Evolutionary conservation across 1,140 invertebrate genomes (phyloP).

Genomic region (Tetragonula clypearis): DNA sequence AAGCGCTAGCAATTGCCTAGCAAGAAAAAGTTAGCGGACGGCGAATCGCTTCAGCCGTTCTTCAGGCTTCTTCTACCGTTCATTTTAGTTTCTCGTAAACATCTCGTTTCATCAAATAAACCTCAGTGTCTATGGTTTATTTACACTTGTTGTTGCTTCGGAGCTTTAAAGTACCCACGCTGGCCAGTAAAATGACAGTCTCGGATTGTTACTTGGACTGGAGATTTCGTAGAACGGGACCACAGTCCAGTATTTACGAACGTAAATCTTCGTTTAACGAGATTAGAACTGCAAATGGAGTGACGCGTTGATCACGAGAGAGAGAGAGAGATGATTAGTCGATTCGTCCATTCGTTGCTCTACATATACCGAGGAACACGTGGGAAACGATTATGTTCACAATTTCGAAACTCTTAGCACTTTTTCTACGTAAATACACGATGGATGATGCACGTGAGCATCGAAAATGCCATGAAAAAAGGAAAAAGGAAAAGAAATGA

Average conservation of each 20-base stretch:
- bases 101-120: conserved; percentile 45
- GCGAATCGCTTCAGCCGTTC: background rate
- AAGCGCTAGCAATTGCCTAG: background rate
- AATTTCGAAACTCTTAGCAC: no score
- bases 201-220: conserved; percentile 61
- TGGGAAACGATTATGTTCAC: background rate
- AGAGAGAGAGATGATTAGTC: conserved; percentile 30
- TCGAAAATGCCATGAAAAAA: no score
- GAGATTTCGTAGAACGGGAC: conserved; percentile 62
- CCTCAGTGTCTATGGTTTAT: conserved; percentile 65
- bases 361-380: conserved; percentile 26
- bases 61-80: conserved; percentile 21
- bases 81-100: conserved; percentile 27
- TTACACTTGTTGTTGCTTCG: conserved; percentile 58
- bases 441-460: no score
- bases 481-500: no score
- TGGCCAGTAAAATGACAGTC: conserved; percentile 72
- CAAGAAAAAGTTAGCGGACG: background rate
- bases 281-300: conserved; percentile 46
- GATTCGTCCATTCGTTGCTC: conserved; percentile 19
- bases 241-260: conserved; percentile 35
- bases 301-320: conserved; percentile 23
- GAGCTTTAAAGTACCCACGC: conserved; percentile 61
- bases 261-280: conserved; percentile 57
- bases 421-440: no score